Conservation (phyloP, 2,797 vertebrate genomes). For the Distichodus sexfasciatus region DNA sequence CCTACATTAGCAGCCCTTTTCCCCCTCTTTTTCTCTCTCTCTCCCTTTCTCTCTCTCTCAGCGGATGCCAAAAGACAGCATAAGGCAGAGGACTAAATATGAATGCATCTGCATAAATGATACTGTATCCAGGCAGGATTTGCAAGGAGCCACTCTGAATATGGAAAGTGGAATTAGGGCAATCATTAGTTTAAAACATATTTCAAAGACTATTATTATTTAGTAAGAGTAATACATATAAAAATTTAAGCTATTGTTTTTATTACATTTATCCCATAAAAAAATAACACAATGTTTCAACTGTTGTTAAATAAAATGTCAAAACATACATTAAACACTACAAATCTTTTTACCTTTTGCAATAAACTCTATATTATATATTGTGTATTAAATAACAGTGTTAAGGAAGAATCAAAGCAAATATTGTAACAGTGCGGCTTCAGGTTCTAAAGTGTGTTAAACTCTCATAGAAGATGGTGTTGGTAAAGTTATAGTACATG, state of each 20-base stretch:
- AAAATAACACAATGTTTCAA: background rate
- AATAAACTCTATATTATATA: too few relatives aligned
- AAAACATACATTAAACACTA: background rate
- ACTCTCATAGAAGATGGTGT: slow-evolving; percentile 9
- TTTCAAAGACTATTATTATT: too few relatives aligned
- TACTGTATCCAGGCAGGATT: slow-evolving; percentile 6
- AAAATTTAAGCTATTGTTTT: background rate
- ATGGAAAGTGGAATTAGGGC: background rate
- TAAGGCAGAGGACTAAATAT: slow-evolving; percentile 63
- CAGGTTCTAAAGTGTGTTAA: background rate
- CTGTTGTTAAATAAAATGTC: background rate
- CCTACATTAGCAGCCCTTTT: slow-evolving; percentile 45
- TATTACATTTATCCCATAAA: background rate
- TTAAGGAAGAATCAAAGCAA: too few relatives aligned
- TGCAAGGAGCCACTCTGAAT: background rate
- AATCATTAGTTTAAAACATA: background rate
- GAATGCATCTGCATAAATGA: slow-evolving; percentile 56
- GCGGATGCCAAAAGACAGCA: slow-evolving; percentile 66
- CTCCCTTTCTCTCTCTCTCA: slow-evolving; percentile 10
- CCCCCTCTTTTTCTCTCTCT: slow-evolving; percentile 30
- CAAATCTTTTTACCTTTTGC: too few relatives aligned
- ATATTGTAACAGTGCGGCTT: background rate
- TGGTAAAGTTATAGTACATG: slow-evolving; percentile 14
- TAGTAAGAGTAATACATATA: too few relatives aligned
- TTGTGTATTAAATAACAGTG: too few relatives aligned